Evolutionary conservation across 1,140 invertebrate genomes (phyloP), one percentile per base, ranked within the genome.

Genomic region (Drosophila mauritiana): DNA sequence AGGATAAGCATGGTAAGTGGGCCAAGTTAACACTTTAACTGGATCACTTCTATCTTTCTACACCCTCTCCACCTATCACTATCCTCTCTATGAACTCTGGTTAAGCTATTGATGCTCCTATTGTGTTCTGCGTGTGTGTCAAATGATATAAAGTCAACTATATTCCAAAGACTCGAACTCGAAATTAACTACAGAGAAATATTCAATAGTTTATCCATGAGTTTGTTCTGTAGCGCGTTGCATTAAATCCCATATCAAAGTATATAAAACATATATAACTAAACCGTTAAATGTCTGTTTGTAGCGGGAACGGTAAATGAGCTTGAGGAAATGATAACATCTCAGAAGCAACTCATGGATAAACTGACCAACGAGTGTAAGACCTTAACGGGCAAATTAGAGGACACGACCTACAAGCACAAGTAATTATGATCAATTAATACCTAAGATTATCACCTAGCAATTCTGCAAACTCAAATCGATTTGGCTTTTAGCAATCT

Each of bases 311-410:
- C 95, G 89, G 96, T 97, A 92, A 94, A 94, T 94, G 96, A 96
- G 93, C 95, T 97, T 93, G 96, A 97, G 94, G 94, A 95, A 92
- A 95, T 96, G 94, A 95, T 97, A 94, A 95, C 95, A 93, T 96
- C 95, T 93, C 96, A 97, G 95, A 96, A 96, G 94, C 95, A 95
- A 94, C 95, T 97, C 94, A 96, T 97, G 95, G 96, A 96, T 94
- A 96, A 96, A 95, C 94, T 97, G 91, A 96, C 96, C 89, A 94
- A 93, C 88, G 96, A 97, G 94, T 97, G 96, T 94, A 96, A 96
- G 94, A 95, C 94, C 93, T 94, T 97, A 93, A 97, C 96, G 91
- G 94, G 95, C 93, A 96, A 96, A 94, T 95, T 97, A 93, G 96
- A 97, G 94, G 96, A 96, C 93, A 95, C 96, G 92, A 95, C 95